A percentile compares a stretch with the other conserved stretches of the same genome.
These are phyloP conservation scores for Zele albiditarsus DNA, from an alignment of 2,888 invertebrate species.

Conservation along the genomic window DNA sequence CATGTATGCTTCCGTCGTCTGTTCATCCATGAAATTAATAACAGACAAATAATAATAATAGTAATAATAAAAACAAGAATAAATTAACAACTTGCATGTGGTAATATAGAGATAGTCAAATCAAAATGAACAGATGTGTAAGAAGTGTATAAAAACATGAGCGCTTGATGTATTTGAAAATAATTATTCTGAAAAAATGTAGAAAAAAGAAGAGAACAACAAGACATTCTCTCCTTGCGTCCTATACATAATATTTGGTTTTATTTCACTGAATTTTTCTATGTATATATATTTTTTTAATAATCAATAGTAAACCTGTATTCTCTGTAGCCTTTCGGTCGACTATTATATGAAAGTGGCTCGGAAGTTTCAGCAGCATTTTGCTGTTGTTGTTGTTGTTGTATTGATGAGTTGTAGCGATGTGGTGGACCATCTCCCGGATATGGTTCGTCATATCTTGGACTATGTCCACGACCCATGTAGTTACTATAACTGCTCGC, in stretches of 20 bases:
- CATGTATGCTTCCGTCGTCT: constrained; percentile 76
- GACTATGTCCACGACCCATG: constrained; percentile 72
- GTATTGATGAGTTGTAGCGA: constrained; percentile 59
- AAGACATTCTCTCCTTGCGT: not conserved
- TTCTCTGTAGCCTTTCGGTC: constrained; percentile 83
- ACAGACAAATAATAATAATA: constrained; percentile 51
- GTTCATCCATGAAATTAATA: constrained; percentile 59
- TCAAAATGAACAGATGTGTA: too few species aligned
- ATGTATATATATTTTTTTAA: not conserved
- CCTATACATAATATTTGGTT: constrained; percentile 3
- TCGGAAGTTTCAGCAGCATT: constrained; percentile 76
- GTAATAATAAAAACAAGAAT: constrained; percentile 12
- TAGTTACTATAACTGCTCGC: constrained; percentile 69
- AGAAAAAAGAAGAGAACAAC: too few species aligned
- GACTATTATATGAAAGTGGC: constrained; percentile 90
- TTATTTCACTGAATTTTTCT: not conserved
- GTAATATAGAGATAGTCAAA: not conserved
- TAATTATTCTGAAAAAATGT: too few species aligned
- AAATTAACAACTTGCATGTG: constrained; percentile 36
- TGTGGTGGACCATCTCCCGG: constrained; percentile 65
- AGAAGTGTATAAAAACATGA: too few species aligned
- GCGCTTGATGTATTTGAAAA: too few species aligned
- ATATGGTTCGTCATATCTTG: constrained; percentile 67
- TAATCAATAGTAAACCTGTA: constrained; percentile 61
- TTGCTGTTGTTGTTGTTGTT: constrained; percentile 51